Evolutionary conservation across 2,797 vertebrate species (phyloP), one percentile per base, ranked within the genome.

Genomic region (Melanotaenia boesemani): DNA sequence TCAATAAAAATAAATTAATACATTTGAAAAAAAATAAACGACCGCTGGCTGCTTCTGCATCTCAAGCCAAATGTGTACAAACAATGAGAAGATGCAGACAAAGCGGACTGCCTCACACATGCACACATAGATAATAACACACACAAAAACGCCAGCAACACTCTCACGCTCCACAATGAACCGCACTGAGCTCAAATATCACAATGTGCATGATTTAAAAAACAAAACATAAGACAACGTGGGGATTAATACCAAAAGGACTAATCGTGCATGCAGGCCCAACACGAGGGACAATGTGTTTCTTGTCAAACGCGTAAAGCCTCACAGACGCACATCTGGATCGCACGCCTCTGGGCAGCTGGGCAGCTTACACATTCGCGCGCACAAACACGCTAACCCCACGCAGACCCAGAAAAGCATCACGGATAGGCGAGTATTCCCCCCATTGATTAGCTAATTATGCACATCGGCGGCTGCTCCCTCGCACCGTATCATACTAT

Each of bases 281-380:
- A 74, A 60, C 76, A 61, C 66, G 20, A 61, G 63, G 87, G 86
- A 91, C 89, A 92, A 90, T 63, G 84, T 71, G 85, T 81, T 77
- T 28, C 92, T 77, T 78, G 85, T 82, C 89, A 87, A 55, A 85
- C 69, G 88, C 86, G 70, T 81, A 93, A 93, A 89, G 84, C 87
- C 4, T 82, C 84, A 83, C 87, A 80, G 86, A 84, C 83, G 83
- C 94, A 95, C 96, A 96, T 95, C 96, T 96, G 96, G 96, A 94
- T 91, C 80, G 72, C 92, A 92, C 66, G 88, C 91, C 88, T 91
- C 85, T 85, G 87, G 83, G 77, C 89, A 90, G 84, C 80, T 83
- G 82, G 84, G 74, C 85, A 83, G 81, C 67, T 85, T 81, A 71
- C 68, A 59, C 64, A 60, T 56, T 48, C 50, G 55, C 63, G 34